Evolutionary conservation across 2,888 invertebrate genomes (phyloP), one percentile per base, ranked within the genome.

Genomic region (Drosophila atroscutellata): DNA sequence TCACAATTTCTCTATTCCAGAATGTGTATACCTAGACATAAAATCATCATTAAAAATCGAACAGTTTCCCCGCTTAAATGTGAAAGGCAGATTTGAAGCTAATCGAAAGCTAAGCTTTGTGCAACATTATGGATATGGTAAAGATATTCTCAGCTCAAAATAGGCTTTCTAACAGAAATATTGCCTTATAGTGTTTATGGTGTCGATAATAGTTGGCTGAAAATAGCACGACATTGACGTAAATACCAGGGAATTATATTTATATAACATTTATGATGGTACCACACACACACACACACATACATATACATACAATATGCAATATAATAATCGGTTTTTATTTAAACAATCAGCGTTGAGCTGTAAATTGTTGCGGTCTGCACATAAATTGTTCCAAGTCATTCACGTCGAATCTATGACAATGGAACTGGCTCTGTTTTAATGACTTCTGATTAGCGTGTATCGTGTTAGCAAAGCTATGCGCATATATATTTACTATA

Each of bases 261-360:
- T 65, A 66, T 75, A 64, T 75, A 61, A 69, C 45, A 62, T 71
- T 81, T 62, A 68, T 49, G 36, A 88, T 80, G 67, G 86, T 71
- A 67, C 55, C 67, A 28, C 50, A n/a, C n/a, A 50, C n/a, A 50
- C 28, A 5, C n/a, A 50, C 30, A 30, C 0, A 28, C 28, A 28
- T 28, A 9, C 30, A 30, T 9, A 30, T 2, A 28, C n/a, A n/a
- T 0, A 32, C 28, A 7, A 7, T 26, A 18, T 54, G 36, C 20
- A 54, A 37, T 55, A 56, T 67, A 65, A 45, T 86, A 83, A 86
- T 81, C 84, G 89, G 86, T 78, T 80, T 68, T 73, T 70, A 86
- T 86, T 84, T 80, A 88, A 88, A 83, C 86, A 83, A 88, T 83
- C 83, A 83, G 75, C 83, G 81, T 77, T 57, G 66, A 70, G 69